phyloP scores from a whole-genome alignment of 1,140 invertebrate genomes.

The Dreissena rostriformis region DNA sequence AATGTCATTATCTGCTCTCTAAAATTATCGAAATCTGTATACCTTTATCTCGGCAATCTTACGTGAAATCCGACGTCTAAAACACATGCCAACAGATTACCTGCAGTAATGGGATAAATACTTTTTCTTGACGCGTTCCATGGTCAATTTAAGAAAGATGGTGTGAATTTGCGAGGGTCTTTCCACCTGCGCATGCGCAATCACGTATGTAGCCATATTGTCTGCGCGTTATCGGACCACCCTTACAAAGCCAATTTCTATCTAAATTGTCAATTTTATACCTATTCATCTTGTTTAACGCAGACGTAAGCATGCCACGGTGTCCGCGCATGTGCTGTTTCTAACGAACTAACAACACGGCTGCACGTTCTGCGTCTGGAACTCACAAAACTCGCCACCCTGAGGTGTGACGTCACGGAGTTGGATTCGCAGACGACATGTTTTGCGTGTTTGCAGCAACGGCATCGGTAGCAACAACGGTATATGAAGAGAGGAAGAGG shows the following conservation, averaged over 20 bases:
- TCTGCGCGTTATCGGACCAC: slow-evolving; percentile 53
- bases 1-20: slow-evolving; percentile 1
- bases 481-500: no score
- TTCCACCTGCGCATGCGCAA: slow-evolving; percentile 50
- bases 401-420: no score
- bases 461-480: no score
- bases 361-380: no score
- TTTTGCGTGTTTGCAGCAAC: no score
- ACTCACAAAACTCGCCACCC: no score
- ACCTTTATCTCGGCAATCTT: background rate
- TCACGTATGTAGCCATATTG: slow-evolving; percentile 44
- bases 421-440: no score
- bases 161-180: slow-evolving; percentile 58
- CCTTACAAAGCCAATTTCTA: slow-evolving; percentile 35
- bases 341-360: no score
- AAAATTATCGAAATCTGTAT: background rate
- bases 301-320: slow-evolving; percentile 15
- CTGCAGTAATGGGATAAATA: slow-evolving; percentile 37
- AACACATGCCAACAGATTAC: slow-evolving; percentile 50
- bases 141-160: slow-evolving; percentile 52
- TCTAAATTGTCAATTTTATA: slow-evolving; percentile 58
- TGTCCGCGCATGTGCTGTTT: no score
- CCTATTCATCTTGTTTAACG: slow-evolving; percentile 47
- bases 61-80: slow-evolving; percentile 5
- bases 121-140: slow-evolving; percentile 55